These are phyloP conservation scores for Anaspis maculata DNA, from an alignment of 2,888 invertebrate genomes.

Conservation along the genomic window DNA sequence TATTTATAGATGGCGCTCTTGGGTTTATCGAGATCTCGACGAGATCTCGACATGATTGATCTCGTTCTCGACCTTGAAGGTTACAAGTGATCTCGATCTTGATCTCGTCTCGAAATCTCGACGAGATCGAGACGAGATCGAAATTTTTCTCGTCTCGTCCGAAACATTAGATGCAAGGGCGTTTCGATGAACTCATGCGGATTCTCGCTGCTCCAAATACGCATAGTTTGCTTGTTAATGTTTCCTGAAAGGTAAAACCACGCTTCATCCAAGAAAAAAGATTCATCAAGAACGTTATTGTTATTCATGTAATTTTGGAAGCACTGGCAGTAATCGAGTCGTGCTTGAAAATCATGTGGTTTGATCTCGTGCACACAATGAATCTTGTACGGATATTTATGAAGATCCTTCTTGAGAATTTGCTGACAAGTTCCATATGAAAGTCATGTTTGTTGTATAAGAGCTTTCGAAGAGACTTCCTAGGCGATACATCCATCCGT, in stretches of 20 bases:
- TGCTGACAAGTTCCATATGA: not conserved
- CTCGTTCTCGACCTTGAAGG: too few relatives aligned
- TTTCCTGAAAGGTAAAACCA: not conserved
- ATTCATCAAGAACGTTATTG: not conserved
- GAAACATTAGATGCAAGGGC: too few relatives aligned
- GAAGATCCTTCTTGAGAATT: constrained; percentile 2
- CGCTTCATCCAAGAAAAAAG: not conserved
- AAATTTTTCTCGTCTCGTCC: too few relatives aligned
- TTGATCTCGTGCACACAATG: not conserved
- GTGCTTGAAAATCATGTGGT: not conserved
- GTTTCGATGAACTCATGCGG: constrained; percentile 1
- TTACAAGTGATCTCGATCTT: too few relatives aligned
- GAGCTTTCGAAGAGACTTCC: not conserved
- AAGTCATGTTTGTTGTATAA: not conserved
- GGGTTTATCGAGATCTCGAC: too few relatives aligned
- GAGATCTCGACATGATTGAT: too few relatives aligned
- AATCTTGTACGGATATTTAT: not conserved
- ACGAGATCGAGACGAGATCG: too few relatives aligned
- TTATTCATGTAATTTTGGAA: constrained; percentile 1
- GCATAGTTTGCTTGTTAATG: constrained; percentile 1
- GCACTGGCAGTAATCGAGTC: constrained; percentile 1
- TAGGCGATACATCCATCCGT: not conserved
- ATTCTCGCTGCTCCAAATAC: not conserved
- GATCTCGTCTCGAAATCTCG: too few relatives aligned
- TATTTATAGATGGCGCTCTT: too few relatives aligned